These are phyloP conservation scores for Cygnus atratus DNA, from an alignment of 2,113 vertebrate species.

Conservation along the genomic window DNA sequence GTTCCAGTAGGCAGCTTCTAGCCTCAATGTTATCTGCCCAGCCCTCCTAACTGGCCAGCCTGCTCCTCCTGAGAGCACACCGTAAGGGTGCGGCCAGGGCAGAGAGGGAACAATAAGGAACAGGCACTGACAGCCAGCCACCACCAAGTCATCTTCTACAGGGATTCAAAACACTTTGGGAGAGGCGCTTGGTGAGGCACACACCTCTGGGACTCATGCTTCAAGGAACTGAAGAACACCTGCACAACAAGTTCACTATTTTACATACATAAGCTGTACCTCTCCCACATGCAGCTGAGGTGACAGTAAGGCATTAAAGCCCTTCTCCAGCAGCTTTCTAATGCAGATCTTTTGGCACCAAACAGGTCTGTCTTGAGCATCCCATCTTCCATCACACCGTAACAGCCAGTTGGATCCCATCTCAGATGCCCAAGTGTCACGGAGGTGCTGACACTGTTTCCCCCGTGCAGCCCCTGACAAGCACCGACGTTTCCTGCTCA, in stretches of 20 bases:
- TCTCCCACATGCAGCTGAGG: not conserved
- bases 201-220: not conserved
- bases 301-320: not conserved
- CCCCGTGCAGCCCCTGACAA: not conserved
- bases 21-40: not conserved
- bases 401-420: not conserved
- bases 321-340: not conserved
- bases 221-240: not conserved
- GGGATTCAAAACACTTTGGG: not conserved
- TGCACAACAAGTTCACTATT: not conserved
- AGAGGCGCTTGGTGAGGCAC: not conserved
- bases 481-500: rapidly evolving
- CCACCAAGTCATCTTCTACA: not conserved
- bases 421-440: not conserved
- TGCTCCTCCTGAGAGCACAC: not conserved
- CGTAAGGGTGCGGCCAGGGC: rapidly evolving
- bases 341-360: not conserved
- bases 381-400: not conserved
- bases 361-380: not conserved
- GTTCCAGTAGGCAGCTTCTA: not conserved
- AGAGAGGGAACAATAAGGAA: not conserved
- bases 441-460: not conserved
- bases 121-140: not conserved
- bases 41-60: not conserved
- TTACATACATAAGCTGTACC: rapidly evolving